Base-by-base conservation (phyloP, 2,113 vertebrate species). In the Ranitomeya imitator region DNA sequence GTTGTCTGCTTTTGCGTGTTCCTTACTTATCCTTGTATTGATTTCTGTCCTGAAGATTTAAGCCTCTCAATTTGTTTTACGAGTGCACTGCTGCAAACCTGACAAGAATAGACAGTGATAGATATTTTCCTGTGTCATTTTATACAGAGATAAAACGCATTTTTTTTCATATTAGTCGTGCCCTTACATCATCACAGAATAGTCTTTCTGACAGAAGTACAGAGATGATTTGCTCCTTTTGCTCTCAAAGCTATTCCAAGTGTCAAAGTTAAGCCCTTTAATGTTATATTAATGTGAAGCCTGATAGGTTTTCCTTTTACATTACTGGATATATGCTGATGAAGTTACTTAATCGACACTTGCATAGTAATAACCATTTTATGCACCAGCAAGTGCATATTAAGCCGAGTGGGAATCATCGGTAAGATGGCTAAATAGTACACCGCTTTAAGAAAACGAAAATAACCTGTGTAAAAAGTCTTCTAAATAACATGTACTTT, bases 21-120 rank as follows among this genome's bases (percentile, higher is more conserved):
- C 91, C 93, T 93, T 90, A 89, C 91, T 93, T 92, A 93, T 93
- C 90, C 91, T 91, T 91, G 90, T 92, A 92, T 90, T 92, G 93
- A 92, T 93, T 94, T 94, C 90, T 92, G 92, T 92, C 93, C 90
- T 7, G 1, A 86, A 93, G 92, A 92, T 91, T 91, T 92, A 93
- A 92, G 91, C 92, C 92, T 95, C 92, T 92, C 92, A 80, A 89
- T 92, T 93, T 92, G 92, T 92, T 94, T 92, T 93, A 92, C 91
- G 93, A 92, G 92, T 91, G 88, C 86, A 88, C 89, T 89, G 91
- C 92, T 87, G 54, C 91, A 92, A 89, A 85, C 90, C 91, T 80
- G 78, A 93, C 91, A 87, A 91, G 92, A 90, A 74, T 83, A 91
- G 90, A 92, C 90, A 90, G 90, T 77, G 69, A 85, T 73, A 89